These are phyloP conservation scores for Cariama cristata DNA, from an alignment of 2,113 vertebrate genomes.

Conservation along the genomic window DNA sequence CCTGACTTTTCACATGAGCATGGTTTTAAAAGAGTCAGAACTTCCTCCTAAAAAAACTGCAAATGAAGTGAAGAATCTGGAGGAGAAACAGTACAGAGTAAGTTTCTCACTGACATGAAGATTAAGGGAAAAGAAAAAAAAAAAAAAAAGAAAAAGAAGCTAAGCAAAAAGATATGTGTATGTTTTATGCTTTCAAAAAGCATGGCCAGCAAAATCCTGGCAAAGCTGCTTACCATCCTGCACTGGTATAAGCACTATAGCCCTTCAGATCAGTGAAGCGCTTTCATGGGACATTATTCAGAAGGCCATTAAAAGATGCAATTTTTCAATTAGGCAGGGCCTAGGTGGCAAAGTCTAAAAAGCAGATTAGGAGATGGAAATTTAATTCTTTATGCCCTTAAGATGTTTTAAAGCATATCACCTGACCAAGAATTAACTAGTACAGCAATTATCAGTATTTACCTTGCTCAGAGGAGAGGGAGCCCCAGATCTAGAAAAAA, in stretches of 20 bases:
- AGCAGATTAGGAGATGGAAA: background rate
- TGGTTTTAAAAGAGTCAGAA: background rate
- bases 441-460: slow-evolving; percentile 36
- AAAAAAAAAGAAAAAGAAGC: background rate
- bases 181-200: background rate
- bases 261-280: background rate
- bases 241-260: background rate
- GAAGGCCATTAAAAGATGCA: background rate
- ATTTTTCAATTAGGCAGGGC: background rate
- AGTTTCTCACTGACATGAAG: background rate
- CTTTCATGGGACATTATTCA: background rate
- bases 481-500: slow-evolving; percentile 79
- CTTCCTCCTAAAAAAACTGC: background rate
- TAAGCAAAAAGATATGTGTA: background rate
- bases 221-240: background rate
- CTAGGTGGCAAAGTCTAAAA: background rate
- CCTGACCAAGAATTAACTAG: background rate
- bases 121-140: background rate
- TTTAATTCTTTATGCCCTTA: background rate
- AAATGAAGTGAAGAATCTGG: background rate
- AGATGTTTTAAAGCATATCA: background rate
- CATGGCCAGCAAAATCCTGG: background rate
- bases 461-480: slow-evolving; percentile 85
- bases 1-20: background rate
- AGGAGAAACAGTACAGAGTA: background rate